Conservation (phyloP, 1,140 invertebrate species). For the Neodiprion lecontei region DNA sequence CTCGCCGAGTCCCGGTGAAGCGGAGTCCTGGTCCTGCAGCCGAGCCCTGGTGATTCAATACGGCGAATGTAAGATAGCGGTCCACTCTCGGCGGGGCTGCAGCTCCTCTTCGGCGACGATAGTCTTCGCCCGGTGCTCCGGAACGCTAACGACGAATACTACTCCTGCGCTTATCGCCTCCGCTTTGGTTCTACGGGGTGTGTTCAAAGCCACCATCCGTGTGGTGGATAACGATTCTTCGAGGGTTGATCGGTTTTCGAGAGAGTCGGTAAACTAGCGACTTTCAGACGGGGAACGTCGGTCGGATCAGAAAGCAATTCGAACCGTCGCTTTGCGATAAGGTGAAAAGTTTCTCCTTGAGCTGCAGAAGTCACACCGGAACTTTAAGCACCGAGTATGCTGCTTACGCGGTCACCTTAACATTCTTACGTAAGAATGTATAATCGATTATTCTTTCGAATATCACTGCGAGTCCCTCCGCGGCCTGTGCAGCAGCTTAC, state of each 20-base stretch:
- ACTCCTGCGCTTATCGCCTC: not conserved
- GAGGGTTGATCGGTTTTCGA: not conserved
- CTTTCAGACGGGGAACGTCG: not conserved
- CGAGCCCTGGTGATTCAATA: conserved; percentile 4
- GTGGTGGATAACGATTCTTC: not conserved
- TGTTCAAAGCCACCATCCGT: not conserved
- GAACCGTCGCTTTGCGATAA: not conserved
- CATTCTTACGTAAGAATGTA: not conserved
- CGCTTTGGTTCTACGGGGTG: not conserved
- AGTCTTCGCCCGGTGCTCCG: not conserved
- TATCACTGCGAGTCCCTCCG: not conserved
- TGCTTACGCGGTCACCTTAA: not conserved
- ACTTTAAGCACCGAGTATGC: not conserved
- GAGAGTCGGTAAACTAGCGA: not conserved
- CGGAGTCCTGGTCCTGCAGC: not conserved
- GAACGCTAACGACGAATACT: not conserved
- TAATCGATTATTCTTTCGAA: not conserved
- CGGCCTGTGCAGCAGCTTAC: not conserved
- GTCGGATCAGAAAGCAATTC: not conserved
- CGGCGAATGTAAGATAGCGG: not conserved
- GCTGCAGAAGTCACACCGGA: not conserved
- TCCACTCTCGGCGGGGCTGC: not conserved
- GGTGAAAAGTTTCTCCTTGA: not conserved
- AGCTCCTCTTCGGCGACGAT: not conserved
- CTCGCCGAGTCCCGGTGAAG: not conserved